phyloP scores from a whole-genome alignment of 2,797 vertebrate genomes.

The Bradypodion pumilum region DNA sequence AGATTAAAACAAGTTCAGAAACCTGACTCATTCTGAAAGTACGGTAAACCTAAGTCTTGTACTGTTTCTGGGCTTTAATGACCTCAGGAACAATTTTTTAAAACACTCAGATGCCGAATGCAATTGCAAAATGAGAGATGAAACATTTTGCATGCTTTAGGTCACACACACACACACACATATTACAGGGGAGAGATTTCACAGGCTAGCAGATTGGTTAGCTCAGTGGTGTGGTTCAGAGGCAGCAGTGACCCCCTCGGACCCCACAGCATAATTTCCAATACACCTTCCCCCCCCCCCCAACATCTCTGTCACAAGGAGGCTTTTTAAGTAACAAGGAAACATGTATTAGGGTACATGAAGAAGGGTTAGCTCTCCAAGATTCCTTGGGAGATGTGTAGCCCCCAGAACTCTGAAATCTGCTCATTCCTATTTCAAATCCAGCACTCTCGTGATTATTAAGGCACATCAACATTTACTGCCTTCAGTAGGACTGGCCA shows the following conservation, averaged over 20 bases:
- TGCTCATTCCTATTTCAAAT: background rate
- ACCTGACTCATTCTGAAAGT: constrained; percentile 83
- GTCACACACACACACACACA: background rate
- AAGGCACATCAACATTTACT: background rate
- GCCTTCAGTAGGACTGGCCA: background rate
- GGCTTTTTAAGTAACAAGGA: too few relatives aligned
- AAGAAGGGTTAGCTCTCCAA: too few relatives aligned
- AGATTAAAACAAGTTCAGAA: constrained; percentile 73
- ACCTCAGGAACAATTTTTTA: constrained; percentile 73
- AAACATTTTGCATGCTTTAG: constrained; percentile 52
- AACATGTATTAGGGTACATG: too few relatives aligned
- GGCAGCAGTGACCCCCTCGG: too few relatives aligned
- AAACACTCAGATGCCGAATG: constrained; percentile 70
- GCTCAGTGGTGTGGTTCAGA: too few relatives aligned
- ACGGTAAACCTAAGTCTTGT: constrained; percentile 69
- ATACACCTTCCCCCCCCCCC: too few relatives aligned
- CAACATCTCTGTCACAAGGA: too few relatives aligned
- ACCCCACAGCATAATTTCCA: too few relatives aligned
- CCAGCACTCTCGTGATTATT: background rate
- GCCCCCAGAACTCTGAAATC: too few relatives aligned
- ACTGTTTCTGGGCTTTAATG: constrained; percentile 73
- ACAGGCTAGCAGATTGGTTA: constrained; percentile 42
- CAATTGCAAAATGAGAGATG: constrained; percentile 68
- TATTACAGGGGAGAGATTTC: constrained; percentile 50
- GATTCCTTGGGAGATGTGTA: too few relatives aligned